Evolutionary conservation across 2,113 vertebrate genomes (phyloP), one percentile per base, ranked within the genome.

Genomic region (Ptilorrhoa leucosticta): DNA sequence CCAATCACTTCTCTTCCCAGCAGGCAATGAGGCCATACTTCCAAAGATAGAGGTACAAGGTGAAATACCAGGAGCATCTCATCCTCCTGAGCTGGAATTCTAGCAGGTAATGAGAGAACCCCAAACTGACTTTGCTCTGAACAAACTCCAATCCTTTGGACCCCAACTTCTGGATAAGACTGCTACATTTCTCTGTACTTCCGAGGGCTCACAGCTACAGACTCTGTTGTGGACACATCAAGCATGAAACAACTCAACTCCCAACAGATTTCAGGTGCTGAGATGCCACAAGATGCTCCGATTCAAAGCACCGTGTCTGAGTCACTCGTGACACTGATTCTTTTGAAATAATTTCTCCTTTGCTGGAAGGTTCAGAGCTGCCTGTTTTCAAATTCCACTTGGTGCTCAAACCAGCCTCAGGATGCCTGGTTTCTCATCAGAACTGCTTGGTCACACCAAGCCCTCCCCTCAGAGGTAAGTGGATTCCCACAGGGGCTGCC

Each of bases 371-470:
- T 64, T 87, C 80, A 81, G 73, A 91, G 61, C 60, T 78, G 39
- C 40, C 71, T 76, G 22, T 47, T 79, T 93, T 85, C 45, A 72
- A 87, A 76, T 44, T 48, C 53, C 20, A 11, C 53, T 76, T 48
- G 63, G 26, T 71, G 65, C 48, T 76, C 50, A 87, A 58, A 54
- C 12, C 45, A 69, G 37, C 44, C 42, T 68, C 30, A 15, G 51
- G 54, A 83, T 71, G 31, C 23, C 15, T 0, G 0, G 19, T 28
- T 93, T 85, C 70, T 71, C 75, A 83, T 56, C 73, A 54, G 57
- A 85, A 12, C 47, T 69, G 45, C 53, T 64, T 57, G 66, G 75
- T 65, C 1, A 0, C 73, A 68, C 24, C 0, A 0, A 92, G 56
- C 15, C 40, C 39, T 83, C 65, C 57, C 40, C 51, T 27, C 44